These are phyloP conservation scores for Rhinoderma darwinii DNA, from an alignment of 2,113 vertebrate genomes.

Conservation along the genomic window DNA sequence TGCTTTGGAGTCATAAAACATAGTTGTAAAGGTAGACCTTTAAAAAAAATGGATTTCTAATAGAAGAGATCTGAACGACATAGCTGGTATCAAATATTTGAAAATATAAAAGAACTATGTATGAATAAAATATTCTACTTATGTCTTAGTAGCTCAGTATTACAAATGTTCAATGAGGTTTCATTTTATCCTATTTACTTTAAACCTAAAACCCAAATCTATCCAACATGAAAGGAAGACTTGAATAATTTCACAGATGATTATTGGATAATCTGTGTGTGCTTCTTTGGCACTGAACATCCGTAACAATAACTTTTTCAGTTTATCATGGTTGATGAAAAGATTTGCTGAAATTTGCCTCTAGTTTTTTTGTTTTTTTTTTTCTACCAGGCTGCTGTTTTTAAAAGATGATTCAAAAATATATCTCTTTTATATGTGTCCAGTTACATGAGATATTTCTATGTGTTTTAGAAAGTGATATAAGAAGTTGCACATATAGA, in stretches of 20 bases:
- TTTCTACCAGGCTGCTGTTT: neutral
- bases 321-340: neutral
- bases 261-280: neutral
- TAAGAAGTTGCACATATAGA: neutral
- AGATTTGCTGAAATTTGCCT: slow-evolving; percentile 15
- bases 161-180: neutral
- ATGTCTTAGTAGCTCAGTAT: slow-evolving; percentile 6
- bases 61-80: neutral
- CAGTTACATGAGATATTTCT: neutral
- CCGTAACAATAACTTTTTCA: neutral
- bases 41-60: neutral
- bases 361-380: neutral
- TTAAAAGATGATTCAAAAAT: neutral
- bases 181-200: slow-evolving; percentile 6
- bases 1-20: neutral
- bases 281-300: neutral
- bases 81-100: neutral
- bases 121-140: neutral
- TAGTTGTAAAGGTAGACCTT: neutral
- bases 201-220: slow-evolving; percentile 5
- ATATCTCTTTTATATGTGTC: neutral
- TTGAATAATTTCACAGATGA: slow-evolving; percentile 24
- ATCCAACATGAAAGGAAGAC: slow-evolving; percentile 10
- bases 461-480: neutral
- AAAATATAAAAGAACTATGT: neutral